Evolutionary conservation across 2,113 vertebrate genomes (phyloP).

Genomic region (Tiliqua scincoides): DNA sequence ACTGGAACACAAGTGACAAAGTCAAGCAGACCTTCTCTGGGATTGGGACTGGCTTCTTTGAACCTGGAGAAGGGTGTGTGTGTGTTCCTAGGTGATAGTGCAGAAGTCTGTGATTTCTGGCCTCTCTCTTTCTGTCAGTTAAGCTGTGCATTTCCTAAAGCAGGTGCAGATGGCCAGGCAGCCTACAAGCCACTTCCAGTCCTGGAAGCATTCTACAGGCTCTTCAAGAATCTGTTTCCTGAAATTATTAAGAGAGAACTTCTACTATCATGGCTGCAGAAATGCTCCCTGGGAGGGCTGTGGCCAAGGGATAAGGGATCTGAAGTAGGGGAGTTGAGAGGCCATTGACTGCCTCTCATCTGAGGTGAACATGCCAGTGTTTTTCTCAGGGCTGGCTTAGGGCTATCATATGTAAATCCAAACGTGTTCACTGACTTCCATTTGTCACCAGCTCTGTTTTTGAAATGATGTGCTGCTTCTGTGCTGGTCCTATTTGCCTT

Average conservation of each 20-base stretch:
- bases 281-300: not conserved
- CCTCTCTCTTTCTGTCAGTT: not conserved
- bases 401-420: not conserved
- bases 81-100: too few relatives aligned
- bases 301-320: not conserved
- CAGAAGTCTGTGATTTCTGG: not conserved
- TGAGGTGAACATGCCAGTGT: not conserved
- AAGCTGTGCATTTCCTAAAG: not conserved
- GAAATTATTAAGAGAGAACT: too few relatives aligned
- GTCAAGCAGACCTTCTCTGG: not conserved
- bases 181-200: not conserved
- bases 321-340: not conserved
- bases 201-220: not conserved
- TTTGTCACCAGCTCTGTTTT: not conserved
- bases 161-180: not conserved
- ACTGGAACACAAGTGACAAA: not conserved
- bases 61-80: not conserved
- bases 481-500: not conserved
- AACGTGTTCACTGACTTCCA: not conserved
- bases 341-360: not conserved
- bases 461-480: not conserved
- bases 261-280: not conserved
- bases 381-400: not conserved
- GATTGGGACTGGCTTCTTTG: not conserved
- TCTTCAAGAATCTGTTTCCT: not conserved